Conservation (phyloP, 2,888 invertebrate genomes). For the Yponomeuta cagnagella region DNA sequence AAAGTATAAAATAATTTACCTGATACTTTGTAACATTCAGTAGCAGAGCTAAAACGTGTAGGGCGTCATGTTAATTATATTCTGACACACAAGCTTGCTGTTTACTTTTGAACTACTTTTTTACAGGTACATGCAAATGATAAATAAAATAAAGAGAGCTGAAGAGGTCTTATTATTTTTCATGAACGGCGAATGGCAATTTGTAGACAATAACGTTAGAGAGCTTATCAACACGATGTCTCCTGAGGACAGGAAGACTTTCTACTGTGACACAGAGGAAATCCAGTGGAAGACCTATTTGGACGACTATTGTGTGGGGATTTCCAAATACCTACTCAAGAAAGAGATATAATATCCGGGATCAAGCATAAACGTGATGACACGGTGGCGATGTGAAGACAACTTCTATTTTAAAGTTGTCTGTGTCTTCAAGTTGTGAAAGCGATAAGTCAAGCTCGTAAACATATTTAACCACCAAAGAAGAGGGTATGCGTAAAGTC, state of each 20-base stretch:
- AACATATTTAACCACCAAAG: no score
- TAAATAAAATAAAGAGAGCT: conserved; percentile 84
- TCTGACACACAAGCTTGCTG: not conserved
- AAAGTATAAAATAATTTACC: no score
- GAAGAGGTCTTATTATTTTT: conserved; percentile 86
- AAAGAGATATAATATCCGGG: not conserved
- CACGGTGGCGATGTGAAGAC: no score
- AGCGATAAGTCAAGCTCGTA: no score
- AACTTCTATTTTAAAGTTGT: no score
- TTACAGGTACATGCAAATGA: conserved; percentile 83
- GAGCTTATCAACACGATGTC: conserved; percentile 74
- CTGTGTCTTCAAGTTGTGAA: no score
- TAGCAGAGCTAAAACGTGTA: no score
- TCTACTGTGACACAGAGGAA: conserved; percentile 85
- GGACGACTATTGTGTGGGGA: conserved; percentile 86
- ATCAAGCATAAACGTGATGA: no score
- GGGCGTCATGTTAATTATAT: not conserved
- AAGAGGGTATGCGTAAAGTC: no score
- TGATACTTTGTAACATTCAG: no score
- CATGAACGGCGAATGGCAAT: conserved; percentile 86
- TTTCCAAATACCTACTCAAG: conserved; percentile 75
- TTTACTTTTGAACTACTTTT: conserved; percentile 18
- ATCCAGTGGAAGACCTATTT: conserved; percentile 89
- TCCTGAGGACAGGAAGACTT: conserved; percentile 79
- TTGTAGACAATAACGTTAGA: conserved; percentile 82